A percentile compares a stretch with the other conserved stretches of the same genome.
phyloP scores from a whole-genome alignment of 1,140 invertebrate species.

The Plectrocnemia conspersa region DNA sequence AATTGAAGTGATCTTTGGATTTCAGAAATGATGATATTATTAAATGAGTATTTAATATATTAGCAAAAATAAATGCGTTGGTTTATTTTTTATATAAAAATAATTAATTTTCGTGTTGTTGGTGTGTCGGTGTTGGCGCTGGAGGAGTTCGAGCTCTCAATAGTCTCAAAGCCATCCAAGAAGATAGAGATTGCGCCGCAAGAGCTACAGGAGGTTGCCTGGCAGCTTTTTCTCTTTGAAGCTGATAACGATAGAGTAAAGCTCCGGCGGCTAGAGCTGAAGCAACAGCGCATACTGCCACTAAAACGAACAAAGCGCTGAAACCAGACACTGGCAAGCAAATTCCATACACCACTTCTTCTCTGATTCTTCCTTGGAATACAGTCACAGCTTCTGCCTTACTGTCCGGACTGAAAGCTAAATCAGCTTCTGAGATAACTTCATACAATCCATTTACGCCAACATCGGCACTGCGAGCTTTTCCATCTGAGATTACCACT shows the following conservation, averaged over 20 bases:
- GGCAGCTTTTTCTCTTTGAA: conserved; percentile 62
- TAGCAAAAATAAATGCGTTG: not conserved
- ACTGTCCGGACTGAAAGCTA: conserved; percentile 82
- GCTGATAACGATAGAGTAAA: conserved; percentile 67
- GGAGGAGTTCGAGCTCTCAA: conserved; percentile 53
- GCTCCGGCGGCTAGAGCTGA: conserved; percentile 74
- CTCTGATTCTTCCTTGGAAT: conserved; percentile 79
- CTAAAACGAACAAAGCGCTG: conserved; percentile 79
- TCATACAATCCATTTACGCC: conserved; percentile 83
- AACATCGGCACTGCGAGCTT: conserved; percentile 74
- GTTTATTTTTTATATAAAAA: not conserved
- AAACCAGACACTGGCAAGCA: conserved; percentile 85
- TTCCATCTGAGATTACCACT: conserved; percentile 64
- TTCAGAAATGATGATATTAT: too few species aligned
- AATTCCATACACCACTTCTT: conserved; percentile 86
- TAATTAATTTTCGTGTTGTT: conserved; percentile 18
- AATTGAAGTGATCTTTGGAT: too few species aligned
- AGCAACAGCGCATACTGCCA: conserved; percentile 77
- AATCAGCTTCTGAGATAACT: conserved; percentile 87
- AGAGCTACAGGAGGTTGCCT: conserved; percentile 47
- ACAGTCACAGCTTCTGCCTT: conserved; percentile 76
- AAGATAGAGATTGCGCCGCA: conserved; percentile 58
- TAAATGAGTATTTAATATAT: too few species aligned
- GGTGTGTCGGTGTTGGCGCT: conserved; percentile 18
- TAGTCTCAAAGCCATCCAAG: conserved; percentile 68